Base-by-base conservation (phyloP, 2,888 invertebrate genomes). In the Phyto melanocephala region DNA sequence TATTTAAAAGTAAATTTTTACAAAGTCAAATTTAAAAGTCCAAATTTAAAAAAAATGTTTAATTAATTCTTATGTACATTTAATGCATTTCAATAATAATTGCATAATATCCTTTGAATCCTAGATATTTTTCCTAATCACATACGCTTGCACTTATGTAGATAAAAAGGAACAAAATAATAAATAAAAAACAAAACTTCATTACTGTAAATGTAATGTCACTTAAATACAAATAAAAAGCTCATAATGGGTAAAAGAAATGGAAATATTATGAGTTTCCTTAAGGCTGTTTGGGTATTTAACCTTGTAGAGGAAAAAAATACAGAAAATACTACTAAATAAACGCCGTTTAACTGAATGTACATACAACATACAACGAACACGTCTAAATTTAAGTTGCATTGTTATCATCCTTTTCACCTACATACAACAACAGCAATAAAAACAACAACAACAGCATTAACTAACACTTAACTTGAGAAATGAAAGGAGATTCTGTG, bases 271-370 rank as follows among this genome's bases (percentile, higher is more conserved):
- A 58, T 35, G 67, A 58, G 72, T 11, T 52, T 72, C 52, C 79
- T 67, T 77, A 72, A 79, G 79, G 72, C 72, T 79, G 67, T 72
- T 72, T 17, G 72, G 67, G 65, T 79, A 72, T 72, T 79, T 79
- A 79, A 72, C 79, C 79, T 79, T 79, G 79, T 40, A 71, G 71
- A 65, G 56, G 24, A 42, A 63, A 76, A 50, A 67, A 67, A 22
- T 54, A 24, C 15, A 22, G 56, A 20, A 42, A 20, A 65, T 45
- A 54, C 35, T 10, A 15, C 5, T 10, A 40, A 24, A 35, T 56
- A 76, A 47, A 54, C 15, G 45, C 56, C 33, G 37, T 56, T 63
- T 20, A 76, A 67, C 58, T 40, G 37, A 52, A 56, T 78, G 78
- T 47, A 78, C 71, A 78, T 58, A 15, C 67, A 50, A 45, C 56